Evolutionary conservation across 2,888 invertebrate species (phyloP).

Genomic region (Argynnis bischoffii): DNA sequence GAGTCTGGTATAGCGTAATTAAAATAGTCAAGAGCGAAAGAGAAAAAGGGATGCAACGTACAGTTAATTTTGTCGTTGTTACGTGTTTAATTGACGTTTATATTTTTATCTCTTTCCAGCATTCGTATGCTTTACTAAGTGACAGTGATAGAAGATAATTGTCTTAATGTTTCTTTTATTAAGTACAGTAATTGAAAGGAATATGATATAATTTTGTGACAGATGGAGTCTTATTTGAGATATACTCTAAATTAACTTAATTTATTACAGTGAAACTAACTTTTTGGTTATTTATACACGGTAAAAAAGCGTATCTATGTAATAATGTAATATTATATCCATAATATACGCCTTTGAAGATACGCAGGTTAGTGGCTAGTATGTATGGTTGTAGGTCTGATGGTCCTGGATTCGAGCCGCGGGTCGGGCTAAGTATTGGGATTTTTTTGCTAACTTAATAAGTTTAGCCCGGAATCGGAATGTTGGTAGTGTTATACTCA

Average conservation of each 20-base stretch:
- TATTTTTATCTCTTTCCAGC: conserved; percentile 3
- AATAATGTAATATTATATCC: too few relatives aligned
- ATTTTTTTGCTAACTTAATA: too few relatives aligned
- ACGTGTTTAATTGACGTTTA: conserved; percentile 10
- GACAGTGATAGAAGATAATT: conserved; percentile 8
- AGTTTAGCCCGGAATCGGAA: too few relatives aligned
- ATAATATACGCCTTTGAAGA: too few relatives aligned
- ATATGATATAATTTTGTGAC: neutral
- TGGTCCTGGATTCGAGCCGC: too few relatives aligned
- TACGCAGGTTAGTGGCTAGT: too few relatives aligned
- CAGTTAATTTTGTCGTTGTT: conserved; percentile 9
- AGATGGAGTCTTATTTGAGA: neutral
- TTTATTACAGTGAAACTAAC: neutral
- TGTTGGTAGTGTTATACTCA: too few relatives aligned
- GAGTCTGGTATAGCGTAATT: conserved; percentile 18
- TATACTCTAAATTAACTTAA: conserved; percentile 1
- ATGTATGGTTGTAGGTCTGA: too few relatives aligned
- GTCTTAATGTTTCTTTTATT: neutral
- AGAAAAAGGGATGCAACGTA: neutral
- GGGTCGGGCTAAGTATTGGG: too few relatives aligned
- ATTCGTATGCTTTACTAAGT: neutral
- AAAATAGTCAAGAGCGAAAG: conserved; percentile 12
- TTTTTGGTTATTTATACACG: too few relatives aligned
- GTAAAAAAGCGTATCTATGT: too few relatives aligned
- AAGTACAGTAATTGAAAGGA: neutral